Percentiles rank a stretch among this genome's conserved stretches.
phyloP scores from a whole-genome alignment of 2,888 invertebrate genomes.

The Altica lythri region DNA sequence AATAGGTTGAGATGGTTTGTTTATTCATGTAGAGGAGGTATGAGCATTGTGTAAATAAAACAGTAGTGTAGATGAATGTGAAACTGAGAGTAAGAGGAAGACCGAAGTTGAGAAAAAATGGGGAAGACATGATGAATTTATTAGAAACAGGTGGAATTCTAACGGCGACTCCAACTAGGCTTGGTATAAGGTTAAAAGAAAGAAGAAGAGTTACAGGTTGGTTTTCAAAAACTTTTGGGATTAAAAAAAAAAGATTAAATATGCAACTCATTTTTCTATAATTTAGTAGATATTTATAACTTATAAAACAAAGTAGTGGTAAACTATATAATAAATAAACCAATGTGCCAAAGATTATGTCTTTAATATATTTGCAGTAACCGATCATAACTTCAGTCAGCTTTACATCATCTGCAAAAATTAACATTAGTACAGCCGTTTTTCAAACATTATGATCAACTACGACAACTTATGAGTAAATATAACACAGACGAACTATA shows the following conservation, averaged over 20 bases:
- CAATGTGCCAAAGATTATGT: constrained; percentile 9
- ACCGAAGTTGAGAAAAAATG: no score
- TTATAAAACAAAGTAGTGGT: constrained; percentile 11
- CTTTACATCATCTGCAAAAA: background rate
- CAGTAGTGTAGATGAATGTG: no score
- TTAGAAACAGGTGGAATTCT: background rate
- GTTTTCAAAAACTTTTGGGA: no score
- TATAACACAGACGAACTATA: constrained; percentile 13
- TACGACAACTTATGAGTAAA: constrained; percentile 11
- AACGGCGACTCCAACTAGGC: no score
- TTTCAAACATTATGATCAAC: constrained; percentile 11
- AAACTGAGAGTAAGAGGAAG: no score
- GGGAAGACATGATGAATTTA: no score
- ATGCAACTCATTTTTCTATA: constrained; percentile 14
- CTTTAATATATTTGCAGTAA: constrained; percentile 6
- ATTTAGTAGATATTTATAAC: constrained; percentile 16
- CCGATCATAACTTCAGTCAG: constrained; percentile 2
- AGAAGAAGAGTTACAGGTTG: no score
- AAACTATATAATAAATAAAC: constrained; percentile 23
- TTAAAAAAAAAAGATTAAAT: background rate
- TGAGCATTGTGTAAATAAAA: no score
- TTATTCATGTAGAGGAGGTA: no score
- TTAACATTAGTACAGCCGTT: constrained; percentile 11
- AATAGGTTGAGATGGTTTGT: no score
- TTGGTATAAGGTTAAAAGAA: no score